These are phyloP conservation scores for Melanargia galathea DNA, from an alignment of 2,888 invertebrate species.

Conservation along the genomic window DNA sequence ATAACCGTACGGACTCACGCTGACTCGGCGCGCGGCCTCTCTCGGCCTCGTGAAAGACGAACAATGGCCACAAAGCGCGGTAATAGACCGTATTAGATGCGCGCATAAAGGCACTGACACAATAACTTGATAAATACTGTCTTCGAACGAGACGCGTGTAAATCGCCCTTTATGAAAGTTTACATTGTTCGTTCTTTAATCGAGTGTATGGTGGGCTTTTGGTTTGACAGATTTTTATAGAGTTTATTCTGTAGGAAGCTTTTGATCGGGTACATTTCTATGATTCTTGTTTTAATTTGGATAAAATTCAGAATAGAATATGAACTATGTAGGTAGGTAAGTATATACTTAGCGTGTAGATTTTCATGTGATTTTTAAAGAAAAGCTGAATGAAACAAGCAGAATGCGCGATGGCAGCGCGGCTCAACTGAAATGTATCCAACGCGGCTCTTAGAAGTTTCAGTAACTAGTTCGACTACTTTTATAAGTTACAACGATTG, in stretches of 20 bases:
- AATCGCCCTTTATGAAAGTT: conserved; percentile 30
- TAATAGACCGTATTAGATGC: conserved; percentile 68
- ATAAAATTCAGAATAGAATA: no score
- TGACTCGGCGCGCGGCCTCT: conserved; percentile 58
- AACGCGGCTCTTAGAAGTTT: no score
- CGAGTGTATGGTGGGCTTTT: conserved; percentile 7
- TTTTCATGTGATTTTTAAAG: no score
- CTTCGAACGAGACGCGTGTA: conserved; percentile 37
- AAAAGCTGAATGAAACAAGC: no score
- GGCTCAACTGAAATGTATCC: no score
- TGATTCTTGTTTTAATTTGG: no score
- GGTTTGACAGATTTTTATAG: conserved; percentile 22
- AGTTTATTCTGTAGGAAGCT: background rate
- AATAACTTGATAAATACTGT: conserved; percentile 70
- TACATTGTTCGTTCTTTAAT: conserved; percentile 24
- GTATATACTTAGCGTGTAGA: no score
- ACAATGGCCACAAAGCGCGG: conserved; percentile 60
- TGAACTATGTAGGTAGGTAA: no score
- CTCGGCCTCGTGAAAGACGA: conserved; percentile 51
- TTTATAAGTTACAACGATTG: no score
- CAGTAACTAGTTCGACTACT: no score
- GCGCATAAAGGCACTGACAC: conserved; percentile 60
- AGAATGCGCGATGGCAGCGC: no score
- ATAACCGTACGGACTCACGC: conserved; percentile 58
- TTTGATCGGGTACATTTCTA: background rate